A percentile compares a stretch with the other conserved stretches of the same genome.
phyloP scores from a whole-genome alignment of 2,888 invertebrate genomes.

The Microctonus hyperodae region DNA sequence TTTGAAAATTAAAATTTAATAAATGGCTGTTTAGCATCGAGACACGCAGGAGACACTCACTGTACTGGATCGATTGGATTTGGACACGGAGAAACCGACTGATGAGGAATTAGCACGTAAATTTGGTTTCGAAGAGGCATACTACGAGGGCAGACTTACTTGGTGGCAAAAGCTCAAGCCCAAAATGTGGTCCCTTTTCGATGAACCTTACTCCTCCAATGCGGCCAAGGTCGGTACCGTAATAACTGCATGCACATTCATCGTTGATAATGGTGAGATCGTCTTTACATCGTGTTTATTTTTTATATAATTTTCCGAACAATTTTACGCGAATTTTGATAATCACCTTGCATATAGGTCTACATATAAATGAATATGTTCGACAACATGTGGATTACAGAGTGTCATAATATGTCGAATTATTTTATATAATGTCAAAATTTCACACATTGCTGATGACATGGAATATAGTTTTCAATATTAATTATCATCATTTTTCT shows the following conservation, averaged over 20 bases:
- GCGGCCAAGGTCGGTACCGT: constrained; percentile 85
- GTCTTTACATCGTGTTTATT: not conserved
- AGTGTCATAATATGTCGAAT: no score
- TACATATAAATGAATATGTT: no score
- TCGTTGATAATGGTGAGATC: not conserved
- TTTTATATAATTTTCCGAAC: not conserved
- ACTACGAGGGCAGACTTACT: constrained; percentile 85
- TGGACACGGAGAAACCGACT: constrained; percentile 97
- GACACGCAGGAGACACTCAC: constrained; percentile 99
- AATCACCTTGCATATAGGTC: no score
- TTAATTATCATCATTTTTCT: no score
- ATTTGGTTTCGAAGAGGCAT: constrained; percentile 96
- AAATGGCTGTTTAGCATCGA: constrained; percentile 74
- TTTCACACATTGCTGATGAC: no score
- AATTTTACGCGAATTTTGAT: not conserved
- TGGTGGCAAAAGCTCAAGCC: constrained; percentile 99
- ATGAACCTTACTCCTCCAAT: constrained; percentile 98
- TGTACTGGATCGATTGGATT: constrained; percentile 94
- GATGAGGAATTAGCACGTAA: constrained; percentile 98
- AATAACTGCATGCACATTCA: constrained; percentile 20
- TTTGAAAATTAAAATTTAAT: constrained; percentile 16
- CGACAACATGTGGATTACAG: no score
- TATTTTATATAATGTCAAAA: no score
- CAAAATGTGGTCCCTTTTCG: constrained; percentile 98
- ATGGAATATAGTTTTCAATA: no score